Conservation (phyloP, 2,888 invertebrate genomes). For the Eueremaeus valkanovi region DNA sequence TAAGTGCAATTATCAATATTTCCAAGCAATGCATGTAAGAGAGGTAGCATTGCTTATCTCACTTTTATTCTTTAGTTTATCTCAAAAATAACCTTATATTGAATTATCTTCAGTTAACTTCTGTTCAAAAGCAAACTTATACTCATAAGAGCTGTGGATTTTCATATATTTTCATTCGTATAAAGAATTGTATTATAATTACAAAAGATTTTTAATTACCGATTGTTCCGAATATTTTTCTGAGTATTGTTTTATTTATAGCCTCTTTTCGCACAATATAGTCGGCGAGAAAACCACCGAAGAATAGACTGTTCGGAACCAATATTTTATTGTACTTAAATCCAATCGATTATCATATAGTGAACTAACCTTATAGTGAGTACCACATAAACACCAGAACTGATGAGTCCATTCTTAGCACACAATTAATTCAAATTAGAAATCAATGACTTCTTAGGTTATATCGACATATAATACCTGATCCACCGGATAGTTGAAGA, state of each 20-base stretch:
- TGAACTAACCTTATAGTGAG: conserved; percentile 12
- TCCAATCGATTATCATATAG: not conserved
- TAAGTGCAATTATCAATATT: no score
- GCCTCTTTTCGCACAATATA: not conserved
- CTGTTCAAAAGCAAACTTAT: no score
- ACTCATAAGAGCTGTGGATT: no score
- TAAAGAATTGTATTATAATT: no score
- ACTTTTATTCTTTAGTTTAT: no score
- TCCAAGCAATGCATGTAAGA: no score
- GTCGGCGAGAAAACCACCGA: conserved; percentile 24
- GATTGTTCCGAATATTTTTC: conserved; percentile 26
- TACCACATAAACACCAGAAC: not conserved
- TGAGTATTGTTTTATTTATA: conserved; percentile 15
- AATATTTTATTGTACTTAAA: conserved; percentile 6
- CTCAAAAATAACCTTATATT: no score
- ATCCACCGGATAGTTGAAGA: conserved; percentile 44
- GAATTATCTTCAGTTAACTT: no score
- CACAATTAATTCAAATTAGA: not conserved
- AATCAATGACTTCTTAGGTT: not conserved
- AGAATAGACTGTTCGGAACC: conserved; percentile 23
- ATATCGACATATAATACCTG: not conserved
- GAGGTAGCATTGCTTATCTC: no score
- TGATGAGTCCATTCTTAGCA: conserved; percentile 25
- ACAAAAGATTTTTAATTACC: not conserved
- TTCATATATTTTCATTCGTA: no score